Conservation (phyloP, 2,113 vertebrate species). For the Tretioscincus oriximinensis region DNA sequence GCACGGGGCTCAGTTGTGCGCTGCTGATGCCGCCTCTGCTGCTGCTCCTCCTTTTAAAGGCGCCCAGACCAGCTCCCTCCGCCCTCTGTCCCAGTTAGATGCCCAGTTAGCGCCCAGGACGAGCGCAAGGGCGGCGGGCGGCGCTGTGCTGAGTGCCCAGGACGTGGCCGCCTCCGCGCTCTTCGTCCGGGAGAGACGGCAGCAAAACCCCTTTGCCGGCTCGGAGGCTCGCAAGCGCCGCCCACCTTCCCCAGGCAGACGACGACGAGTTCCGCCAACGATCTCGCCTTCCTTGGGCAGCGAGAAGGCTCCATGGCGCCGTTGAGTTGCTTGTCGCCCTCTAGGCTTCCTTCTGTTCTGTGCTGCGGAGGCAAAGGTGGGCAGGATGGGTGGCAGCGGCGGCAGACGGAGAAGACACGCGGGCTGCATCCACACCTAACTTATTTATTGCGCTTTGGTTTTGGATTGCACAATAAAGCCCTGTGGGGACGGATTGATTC, state of each 20-base stretch:
- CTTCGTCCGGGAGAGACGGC: no score
- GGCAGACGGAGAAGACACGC: no score
- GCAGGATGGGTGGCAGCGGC: no score
- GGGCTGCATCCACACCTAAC: no score
- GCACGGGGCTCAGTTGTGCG: no score
- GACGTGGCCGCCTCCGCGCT: no score
- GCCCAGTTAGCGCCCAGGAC: no score
- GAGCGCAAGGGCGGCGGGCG: background rate
- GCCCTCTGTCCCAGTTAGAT: background rate
- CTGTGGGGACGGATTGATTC: no score
- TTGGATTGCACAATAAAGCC: no score
- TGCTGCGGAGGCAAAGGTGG: no score
- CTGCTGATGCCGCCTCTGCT: background rate
- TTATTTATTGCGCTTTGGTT: no score
- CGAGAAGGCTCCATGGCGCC: background rate
- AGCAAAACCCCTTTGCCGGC: constrained; percentile 52
- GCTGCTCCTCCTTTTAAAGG: background rate
- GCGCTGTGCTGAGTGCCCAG: background rate
- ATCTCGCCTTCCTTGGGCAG: background rate
- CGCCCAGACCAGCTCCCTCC: background rate
- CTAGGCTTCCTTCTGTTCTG: no score
- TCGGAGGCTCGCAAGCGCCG: constrained; percentile 50
- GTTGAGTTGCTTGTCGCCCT: background rate
- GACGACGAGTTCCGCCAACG: background rate
- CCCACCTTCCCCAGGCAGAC: constrained; percentile 28